Percentiles rank a stretch among this genome's conserved stretches.
These are phyloP conservation scores for Eristalis arbustorum DNA, from an alignment of 2,888 invertebrate species.

Conservation along the genomic window DNA sequence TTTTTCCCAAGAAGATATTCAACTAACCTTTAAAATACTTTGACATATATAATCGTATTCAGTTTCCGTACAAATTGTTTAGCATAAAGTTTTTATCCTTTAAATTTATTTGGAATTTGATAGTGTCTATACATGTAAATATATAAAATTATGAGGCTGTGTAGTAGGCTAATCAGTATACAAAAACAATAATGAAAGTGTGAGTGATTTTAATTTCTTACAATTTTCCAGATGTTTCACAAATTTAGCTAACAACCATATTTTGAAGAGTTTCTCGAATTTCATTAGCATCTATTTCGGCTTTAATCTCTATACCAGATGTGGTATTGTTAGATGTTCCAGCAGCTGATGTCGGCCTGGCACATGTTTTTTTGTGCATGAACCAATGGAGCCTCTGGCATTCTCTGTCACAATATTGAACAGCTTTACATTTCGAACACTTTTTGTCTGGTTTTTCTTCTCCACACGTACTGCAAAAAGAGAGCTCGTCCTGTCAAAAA, in stretches of 20 bases:
- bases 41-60: neutral
- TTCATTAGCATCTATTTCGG: conserved; percentile 80
- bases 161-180: conserved; percentile 12
- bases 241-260: conserved; percentile 74
- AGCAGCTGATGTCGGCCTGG: conserved; percentile 82
- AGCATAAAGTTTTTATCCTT: neutral
- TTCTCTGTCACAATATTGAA: conserved; percentile 95
- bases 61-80: neutral
- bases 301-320: conserved; percentile 51
- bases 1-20: neutral
- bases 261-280: conserved; percentile 82
- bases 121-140: conserved; percentile 13
- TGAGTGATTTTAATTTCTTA: conserved; percentile 10
- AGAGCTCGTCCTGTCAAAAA: conserved; percentile 81
- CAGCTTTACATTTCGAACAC: conserved; percentile 96
- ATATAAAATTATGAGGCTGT: conserved; percentile 22
- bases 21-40: neutral
- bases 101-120: conserved; percentile 17
- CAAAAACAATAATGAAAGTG: conserved; percentile 22
- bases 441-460: conserved; percentile 94
- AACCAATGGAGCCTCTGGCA: conserved; percentile 98
- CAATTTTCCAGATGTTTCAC: conserved; percentile 10
- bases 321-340: conserved; percentile 74
- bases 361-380: conserved; percentile 92
- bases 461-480: conserved; percentile 91